phyloP scores from a whole-genome alignment of 2,797 vertebrate species.

The Xiphophorus birchmanni region DNA sequence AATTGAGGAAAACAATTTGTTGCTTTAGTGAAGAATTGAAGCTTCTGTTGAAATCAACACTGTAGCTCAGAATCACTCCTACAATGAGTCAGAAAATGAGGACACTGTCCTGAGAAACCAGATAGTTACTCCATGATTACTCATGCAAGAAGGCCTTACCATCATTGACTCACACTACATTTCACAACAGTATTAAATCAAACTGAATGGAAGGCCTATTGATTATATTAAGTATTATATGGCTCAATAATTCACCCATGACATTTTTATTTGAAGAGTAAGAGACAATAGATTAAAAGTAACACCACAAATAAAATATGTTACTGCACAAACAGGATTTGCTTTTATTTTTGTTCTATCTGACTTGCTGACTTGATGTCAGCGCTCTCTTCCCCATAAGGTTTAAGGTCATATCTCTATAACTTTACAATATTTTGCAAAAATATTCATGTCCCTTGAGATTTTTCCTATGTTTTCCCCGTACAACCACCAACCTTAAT shows the following conservation, averaged over 20 bases:
- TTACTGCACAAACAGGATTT: neutral
- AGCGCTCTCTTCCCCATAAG: neutral
- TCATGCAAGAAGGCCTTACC: neutral
- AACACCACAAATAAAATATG: neutral
- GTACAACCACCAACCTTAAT: neutral
- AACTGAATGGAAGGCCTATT: neutral
- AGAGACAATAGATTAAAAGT: neutral
- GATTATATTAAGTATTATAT: slow-evolving; percentile 1
- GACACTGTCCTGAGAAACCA: slow-evolving; percentile 18
- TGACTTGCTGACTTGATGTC: neutral
- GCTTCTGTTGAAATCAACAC: neutral
- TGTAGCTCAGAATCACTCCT: slow-evolving; percentile 21
- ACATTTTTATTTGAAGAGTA: too few relatives aligned
- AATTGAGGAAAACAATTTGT: neutral
- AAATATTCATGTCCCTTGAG: neutral
- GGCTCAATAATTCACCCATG: neutral
- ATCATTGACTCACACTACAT: neutral
- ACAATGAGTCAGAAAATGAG: slow-evolving; percentile 38
- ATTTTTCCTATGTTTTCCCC: too few relatives aligned
- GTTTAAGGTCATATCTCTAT: neutral
- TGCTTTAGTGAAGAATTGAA: neutral
- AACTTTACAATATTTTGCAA: neutral
- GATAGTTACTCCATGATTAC: slow-evolving; percentile 3
- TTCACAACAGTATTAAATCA: neutral
- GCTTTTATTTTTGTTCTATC: neutral